These are phyloP conservation scores for Chelmon rostratus DNA, from an alignment of 2,797 vertebrate genomes.

Conservation along the genomic window DNA sequence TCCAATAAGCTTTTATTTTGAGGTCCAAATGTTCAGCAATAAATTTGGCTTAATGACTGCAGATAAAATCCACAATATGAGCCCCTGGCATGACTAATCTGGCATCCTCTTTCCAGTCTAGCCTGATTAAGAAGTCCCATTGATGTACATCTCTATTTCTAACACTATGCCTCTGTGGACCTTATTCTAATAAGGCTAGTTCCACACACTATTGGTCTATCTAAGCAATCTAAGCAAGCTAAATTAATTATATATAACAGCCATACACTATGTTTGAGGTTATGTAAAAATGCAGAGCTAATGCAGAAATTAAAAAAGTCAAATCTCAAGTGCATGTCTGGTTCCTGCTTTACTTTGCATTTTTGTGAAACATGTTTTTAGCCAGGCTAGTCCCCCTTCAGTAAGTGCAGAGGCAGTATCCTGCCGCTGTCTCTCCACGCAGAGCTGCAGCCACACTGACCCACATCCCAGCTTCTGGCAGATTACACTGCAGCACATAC, in stretches of 20 bases:
- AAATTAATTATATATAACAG: neutral
- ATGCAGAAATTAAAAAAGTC: slow-evolving; percentile 1
- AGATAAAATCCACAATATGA: slow-evolving; percentile 47
- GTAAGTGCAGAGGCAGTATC: slow-evolving; percentile 41
- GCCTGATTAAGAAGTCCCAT: slow-evolving; percentile 37
- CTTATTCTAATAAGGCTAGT: slow-evolving; percentile 14
- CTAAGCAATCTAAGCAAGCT: neutral
- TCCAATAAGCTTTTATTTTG: slow-evolving; percentile 43
- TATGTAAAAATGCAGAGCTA: neutral
- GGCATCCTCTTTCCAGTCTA: slow-evolving; percentile 39
- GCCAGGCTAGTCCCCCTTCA: slow-evolving; percentile 1
- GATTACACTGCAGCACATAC: slow-evolving; percentile 66
- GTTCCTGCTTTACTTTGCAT: slow-evolving; percentile 20
- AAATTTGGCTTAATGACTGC: slow-evolving; percentile 50
- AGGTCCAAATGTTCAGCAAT: slow-evolving; percentile 47
- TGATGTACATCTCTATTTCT: slow-evolving; percentile 33
- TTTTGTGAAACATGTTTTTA: slow-evolving; percentile 27
- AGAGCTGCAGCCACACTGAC: slow-evolving; percentile 69
- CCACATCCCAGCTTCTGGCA: slow-evolving; percentile 71
- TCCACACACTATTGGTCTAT: neutral
- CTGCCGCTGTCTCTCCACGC: slow-evolving; percentile 44
- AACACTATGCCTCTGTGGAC: slow-evolving; percentile 3
- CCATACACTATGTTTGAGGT: neutral
- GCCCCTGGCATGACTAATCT: slow-evolving; percentile 49
- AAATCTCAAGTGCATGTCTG: neutral